Evolutionary conservation across 1,140 invertebrate species (phyloP), one percentile per base, ranked within the genome.

Genomic region (Amphibalanus amphitrite): DNA sequence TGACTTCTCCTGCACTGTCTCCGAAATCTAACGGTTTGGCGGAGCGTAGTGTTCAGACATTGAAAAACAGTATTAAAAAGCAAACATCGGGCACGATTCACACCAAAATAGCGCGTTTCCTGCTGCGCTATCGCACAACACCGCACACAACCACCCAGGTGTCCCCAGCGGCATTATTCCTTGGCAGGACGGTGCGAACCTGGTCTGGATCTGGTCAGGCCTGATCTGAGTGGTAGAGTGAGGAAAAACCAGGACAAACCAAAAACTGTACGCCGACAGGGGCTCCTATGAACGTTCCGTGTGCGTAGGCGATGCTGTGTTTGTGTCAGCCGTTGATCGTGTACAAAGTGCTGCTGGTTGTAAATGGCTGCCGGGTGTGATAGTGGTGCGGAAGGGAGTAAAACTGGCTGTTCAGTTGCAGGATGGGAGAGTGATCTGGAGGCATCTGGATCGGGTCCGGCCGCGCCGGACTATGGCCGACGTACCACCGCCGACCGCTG

Each of bases 361-460:
- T 1, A 59, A 23, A 59, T 59, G 47, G 47, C 6, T 59, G 10
- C 13, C 23, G 47, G 47, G 1, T 59, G 47, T 59, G 3, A 23
- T 59, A 6, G 20, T 59, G 47, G 47, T 3, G 47, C 47, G 23
- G 20, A 59, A 59, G 10, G 47, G 47, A 59, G 13, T 23, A 20
- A 59, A 59, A 59, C 47, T 59, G 47, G 47, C 47, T 59, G 47
- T 59, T 59, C 47, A 59, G 47, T 59, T 59, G 47, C 47, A 59
- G 47, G 47, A 59, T 59, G 47, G 47, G 47, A 59, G 47, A 23
- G 47, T 59, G 13, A 59, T 59, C 17, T 59, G 47, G 47, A 59
- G 47, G 47, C 47, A 23, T 59, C 20, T 59, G 47, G 47, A 59
- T 59, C 17, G 20, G 10, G 47, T 59, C 10, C 47, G 47, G 10